Evolutionary conservation across 2,113 vertebrate genomes (phyloP), one percentile per base, ranked within the genome.

Genomic region (Silurus asotus): DNA sequence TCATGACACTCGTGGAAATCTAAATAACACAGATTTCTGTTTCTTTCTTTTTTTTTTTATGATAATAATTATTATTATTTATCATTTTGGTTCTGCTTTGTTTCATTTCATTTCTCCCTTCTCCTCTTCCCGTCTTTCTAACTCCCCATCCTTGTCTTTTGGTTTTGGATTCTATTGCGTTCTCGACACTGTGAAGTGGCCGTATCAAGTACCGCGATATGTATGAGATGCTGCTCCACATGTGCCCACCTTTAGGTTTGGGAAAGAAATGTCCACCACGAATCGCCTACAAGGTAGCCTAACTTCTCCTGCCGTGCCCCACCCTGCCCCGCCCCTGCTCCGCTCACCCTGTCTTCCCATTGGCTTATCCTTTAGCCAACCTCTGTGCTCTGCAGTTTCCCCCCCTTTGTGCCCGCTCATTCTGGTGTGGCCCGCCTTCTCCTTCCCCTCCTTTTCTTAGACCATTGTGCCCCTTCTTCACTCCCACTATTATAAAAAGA

Each of bases 161-260:
- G 72, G 88, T 89, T 89, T 92, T 85, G 56, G 37, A 89, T 88
- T 75, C 72, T 70, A 91, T 92, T 80, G 80, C 45, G 75, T 92
- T 90, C 80, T 91, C 89, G 90, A 92, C 92, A 90, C 87, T 86
- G 88, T 95, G 94, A 95, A 99, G 97, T 93, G 98, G 97, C 94
- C 97, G 97, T 95, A 98, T 99, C 96, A 98, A 97, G 96, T 97
- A 99, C 96, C 97, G 93, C 94, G 97, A 99, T 96, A 99, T 99
- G 98, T 99, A 99, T 96, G 97, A 98, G 97, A 99, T 99, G 97
- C 96, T 99, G 96, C 97, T 97, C 94, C 98, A 99, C 96, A 98
- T 99, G 97, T 97, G 97, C 95, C 98, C 97, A 91, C 98, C 98
- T 92, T 96, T 99, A 95, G 97, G 98, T 95, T 97, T 99, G 93